These are phyloP conservation scores for Zaprionus lineosus DNA, from an alignment of 2,888 invertebrate genomes.

Conservation along the genomic window DNA sequence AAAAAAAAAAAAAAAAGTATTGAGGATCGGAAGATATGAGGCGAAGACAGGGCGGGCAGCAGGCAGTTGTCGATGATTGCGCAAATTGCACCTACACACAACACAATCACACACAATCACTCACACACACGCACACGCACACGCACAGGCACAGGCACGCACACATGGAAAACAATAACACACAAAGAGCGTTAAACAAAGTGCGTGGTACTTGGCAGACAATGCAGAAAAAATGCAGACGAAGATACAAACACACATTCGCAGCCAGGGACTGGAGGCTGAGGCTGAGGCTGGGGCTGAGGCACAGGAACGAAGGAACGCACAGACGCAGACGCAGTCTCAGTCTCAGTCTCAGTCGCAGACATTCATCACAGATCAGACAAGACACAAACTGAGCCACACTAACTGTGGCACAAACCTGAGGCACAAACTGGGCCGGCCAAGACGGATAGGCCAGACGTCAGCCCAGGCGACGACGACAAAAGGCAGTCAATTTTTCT, in stretches of 20 bases:
- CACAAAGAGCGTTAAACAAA: conserved; percentile 42
- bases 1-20: no score
- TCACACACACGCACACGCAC: conserved; percentile 5
- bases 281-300: no score
- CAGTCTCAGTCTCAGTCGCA: conserved; percentile 21
- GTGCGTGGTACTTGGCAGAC: conserved; percentile 73
- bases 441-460: conserved; percentile 47
- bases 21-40: conserved; percentile 7
- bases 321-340: conserved; percentile 22
- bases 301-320: no score
- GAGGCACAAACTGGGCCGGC: conserved; percentile 50
- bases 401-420: conserved; percentile 15
- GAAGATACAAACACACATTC: conserved; percentile 19
- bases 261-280: no score
- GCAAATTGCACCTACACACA: conserved; percentile 76
- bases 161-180: no score
- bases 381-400: conserved; percentile 21
- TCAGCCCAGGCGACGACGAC: conserved; percentile 40
- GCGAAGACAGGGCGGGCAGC: conserved; percentile 7
- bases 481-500: conserved; percentile 76
- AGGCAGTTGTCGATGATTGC: conserved; percentile 66
- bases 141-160: conserved; percentile 12
- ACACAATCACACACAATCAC: neutral
- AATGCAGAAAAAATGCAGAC: conserved; percentile 34
- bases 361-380: conserved; percentile 74